These are phyloP conservation scores for Chloroclysta siterata DNA, from an alignment of 2,888 invertebrate species.

Conservation along the genomic window DNA sequence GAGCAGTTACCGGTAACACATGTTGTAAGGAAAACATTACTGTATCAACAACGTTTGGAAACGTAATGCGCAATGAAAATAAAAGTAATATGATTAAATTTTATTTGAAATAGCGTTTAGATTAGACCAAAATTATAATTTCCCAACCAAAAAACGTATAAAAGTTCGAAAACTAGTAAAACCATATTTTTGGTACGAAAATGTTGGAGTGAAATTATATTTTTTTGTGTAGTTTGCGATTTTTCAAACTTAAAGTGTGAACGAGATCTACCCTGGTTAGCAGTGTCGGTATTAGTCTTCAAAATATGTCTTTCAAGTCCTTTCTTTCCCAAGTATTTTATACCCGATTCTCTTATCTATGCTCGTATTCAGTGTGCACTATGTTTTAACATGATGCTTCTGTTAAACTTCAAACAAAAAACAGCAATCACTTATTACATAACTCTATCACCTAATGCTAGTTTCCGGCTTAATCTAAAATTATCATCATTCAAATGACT, in stretches of 20 bases:
- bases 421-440: constrained; percentile 13
- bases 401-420: not conserved
- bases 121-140: not conserved
- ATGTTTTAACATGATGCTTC: not conserved
- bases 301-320: no score
- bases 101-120: not conserved
- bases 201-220: no score
- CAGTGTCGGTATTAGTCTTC: no score
- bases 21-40: constrained; percentile 27
- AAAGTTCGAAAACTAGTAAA: no score
- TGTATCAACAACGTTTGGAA: constrained; percentile 18
- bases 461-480: constrained; percentile 5
- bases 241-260: no score
- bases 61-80: constrained; percentile 22
- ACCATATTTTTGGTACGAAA: no score
- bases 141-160: no score
- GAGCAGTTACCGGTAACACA: constrained; percentile 28
- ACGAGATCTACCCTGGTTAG: no score
- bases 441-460: constrained; percentile 1
- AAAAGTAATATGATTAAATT: constrained; percentile 10
- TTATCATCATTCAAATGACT: constrained; percentile 17
- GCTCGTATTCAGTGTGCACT: no score
- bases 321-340: no score
- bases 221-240: no score
- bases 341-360: no score